Evolutionary conservation across 2,888 invertebrate species (phyloP), one percentile per base, ranked within the genome.

Genomic region (Drosophila mayaguana): DNA sequence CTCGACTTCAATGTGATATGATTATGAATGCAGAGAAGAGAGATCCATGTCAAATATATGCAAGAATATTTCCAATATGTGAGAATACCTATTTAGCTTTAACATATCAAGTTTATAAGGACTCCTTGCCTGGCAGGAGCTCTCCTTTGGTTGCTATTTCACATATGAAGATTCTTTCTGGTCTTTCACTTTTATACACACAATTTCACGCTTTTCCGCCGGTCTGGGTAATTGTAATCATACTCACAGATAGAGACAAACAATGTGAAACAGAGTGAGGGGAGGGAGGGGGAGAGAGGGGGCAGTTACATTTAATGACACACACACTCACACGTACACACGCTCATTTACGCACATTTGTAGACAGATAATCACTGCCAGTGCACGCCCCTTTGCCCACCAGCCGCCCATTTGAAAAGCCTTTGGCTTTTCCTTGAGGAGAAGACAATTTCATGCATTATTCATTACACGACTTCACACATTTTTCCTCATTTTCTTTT

Each of bases 371-470:
- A 83, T 85, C 83, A 83, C 86, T 87, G 77, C 59, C 72, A n/a
- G 20, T 55, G 60, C 56, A 54, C 38, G 16, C 32, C 42, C 43
- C 53, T 11, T 9, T 48, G 20, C 14, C 22, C 45, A 9, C 20
- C 9, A 51, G 12, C 7, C 46, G 36, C 28, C 51, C 66, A 64
- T 65, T 74, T 56, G 61, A 75, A 78, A 65, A 72, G 75, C 76
- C 79, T 75, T 75, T 72, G 74, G 75, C 76, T 81, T 75, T 75
- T 72, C 71, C 78, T 75, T 72, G 72, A 63, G 72, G 55, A 55
- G 72, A 78, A 67, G 74, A 78, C 71, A 76, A 74, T 81, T 70
- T 90, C 90, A 91, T 91, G 85, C 88, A 91, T 91, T 90, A 91
- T 91, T 91, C 91, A 91, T 86, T 79, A 69, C 83, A 85, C 79